Percentiles rank a stretch among this genome's conserved stretches.
These are phyloP conservation scores for Drosophila putrida DNA, from an alignment of 2,888 invertebrate genomes.

Conservation along the genomic window DNA sequence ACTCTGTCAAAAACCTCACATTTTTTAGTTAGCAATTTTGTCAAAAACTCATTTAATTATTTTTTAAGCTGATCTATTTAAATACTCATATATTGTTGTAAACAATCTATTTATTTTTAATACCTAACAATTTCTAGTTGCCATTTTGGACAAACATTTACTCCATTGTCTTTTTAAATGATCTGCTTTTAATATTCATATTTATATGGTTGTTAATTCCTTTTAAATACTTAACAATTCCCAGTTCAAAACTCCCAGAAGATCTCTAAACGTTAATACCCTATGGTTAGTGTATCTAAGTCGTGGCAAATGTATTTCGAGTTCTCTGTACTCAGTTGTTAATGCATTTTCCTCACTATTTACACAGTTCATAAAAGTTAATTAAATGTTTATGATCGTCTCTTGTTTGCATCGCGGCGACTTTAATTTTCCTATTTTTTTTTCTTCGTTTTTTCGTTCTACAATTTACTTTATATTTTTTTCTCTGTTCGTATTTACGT, in stretches of 20 bases:
- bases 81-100: no score
- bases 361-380: constrained; percentile 76
- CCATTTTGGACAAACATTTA: no score
- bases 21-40: no score
- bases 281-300: constrained; percentile 1
- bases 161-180: no score
- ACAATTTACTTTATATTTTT: no score
- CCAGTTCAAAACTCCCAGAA: background rate
- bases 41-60: no score
- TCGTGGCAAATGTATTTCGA: constrained; percentile 17
- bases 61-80: no score
- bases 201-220: background rate
- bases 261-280: background rate
- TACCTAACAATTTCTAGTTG: no score
- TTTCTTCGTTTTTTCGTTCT: background rate
- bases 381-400: constrained; percentile 76
- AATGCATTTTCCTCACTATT: constrained; percentile 60
- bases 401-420: constrained; percentile 49
- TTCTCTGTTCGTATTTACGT: constrained; percentile 17
- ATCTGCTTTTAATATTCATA: no score
- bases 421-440: constrained; percentile 24
- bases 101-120: no score
- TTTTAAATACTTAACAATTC: background rate
- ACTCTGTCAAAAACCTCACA: no score
- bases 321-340: constrained; percentile 30